Evolutionary conservation across 2,113 vertebrate genomes (phyloP).

Genomic region (Passer domesticus): DNA sequence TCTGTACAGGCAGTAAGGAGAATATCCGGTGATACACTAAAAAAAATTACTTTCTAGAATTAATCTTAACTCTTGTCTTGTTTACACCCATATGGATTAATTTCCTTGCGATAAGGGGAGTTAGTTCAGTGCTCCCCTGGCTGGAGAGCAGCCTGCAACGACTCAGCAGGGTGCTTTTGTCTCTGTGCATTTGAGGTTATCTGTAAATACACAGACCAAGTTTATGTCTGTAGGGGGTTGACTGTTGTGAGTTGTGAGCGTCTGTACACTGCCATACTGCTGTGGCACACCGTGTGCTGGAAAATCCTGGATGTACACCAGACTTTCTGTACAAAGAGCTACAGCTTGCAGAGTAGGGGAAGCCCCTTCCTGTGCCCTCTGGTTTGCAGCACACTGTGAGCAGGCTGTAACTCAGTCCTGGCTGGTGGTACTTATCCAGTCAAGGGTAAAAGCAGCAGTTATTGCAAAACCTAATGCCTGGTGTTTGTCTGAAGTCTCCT

Average conservation of each 20-base stretch:
- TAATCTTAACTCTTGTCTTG: neutral
- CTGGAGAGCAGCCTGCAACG: neutral
- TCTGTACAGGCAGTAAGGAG: neutral
- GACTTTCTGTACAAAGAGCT: neutral
- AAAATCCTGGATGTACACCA: neutral
- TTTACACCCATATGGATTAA: slow-evolving; percentile 29
- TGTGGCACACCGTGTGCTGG: neutral
- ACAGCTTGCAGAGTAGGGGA: neutral
- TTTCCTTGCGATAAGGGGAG: slow-evolving; percentile 25
- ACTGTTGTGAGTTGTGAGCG: neutral
- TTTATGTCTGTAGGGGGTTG: neutral
- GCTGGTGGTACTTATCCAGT: neutral
- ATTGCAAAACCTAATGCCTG: neutral
- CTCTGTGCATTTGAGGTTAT: neutral
- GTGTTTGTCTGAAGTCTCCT: slow-evolving; percentile 74
- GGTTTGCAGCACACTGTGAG: neutral
- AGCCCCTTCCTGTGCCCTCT: neutral
- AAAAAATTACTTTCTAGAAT: neutral
- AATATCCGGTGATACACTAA: neutral
- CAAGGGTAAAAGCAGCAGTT: neutral
- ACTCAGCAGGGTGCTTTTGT: neutral
- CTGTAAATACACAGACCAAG: neutral
- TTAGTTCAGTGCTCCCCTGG: neutral
- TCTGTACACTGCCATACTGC: neutral
- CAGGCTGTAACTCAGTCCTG: neutral